Conservation (phyloP, 2,797 vertebrate genomes). For the Acanthornis magna region DNA sequence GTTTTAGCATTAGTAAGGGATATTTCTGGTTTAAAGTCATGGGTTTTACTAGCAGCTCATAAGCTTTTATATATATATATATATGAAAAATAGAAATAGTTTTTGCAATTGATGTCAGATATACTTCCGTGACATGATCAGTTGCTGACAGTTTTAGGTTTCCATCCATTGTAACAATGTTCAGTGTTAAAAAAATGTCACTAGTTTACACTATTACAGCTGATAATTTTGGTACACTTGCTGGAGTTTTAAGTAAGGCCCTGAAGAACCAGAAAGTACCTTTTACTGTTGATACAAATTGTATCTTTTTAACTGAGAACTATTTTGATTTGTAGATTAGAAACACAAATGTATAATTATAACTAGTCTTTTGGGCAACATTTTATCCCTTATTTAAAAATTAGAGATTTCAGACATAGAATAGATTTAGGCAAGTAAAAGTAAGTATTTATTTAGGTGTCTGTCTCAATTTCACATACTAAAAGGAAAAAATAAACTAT, state of each 20-base stretch:
- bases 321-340: slow-evolving; percentile 82
- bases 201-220: slow-evolving; percentile 33
- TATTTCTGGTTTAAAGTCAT: slow-evolving; percentile 85
- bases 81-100: slow-evolving; percentile 25
- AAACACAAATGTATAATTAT: slow-evolving; percentile 80
- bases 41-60: slow-evolving; percentile 69
- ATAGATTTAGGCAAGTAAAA: slow-evolving; percentile 68
- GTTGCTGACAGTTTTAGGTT: not conserved
- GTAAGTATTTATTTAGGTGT: slow-evolving; percentile 67
- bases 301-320: slow-evolving; percentile 92
- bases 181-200: slow-evolving; percentile 28
- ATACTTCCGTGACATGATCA: not conserved
- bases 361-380: slow-evolving; percentile 85
- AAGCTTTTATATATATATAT: not conserved
- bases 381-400: slow-evolving; percentile 84
- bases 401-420: slow-evolving; percentile 67
- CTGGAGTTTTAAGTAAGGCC: slow-evolving; percentile 79
- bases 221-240: slow-evolving; percentile 37
- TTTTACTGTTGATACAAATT: slow-evolving; percentile 98
- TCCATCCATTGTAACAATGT: not conserved
- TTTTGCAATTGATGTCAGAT: slow-evolving; percentile 30
- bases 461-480: slow-evolving; percentile 67
- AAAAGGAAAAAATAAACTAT: slow-evolving; percentile 62
- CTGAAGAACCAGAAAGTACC: slow-evolving; percentile 88
- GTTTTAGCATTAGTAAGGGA: slow-evolving; percentile 95